Evolutionary conservation across 2,797 vertebrate genomes (phyloP).

Genomic region (Leptoclinus maculatus): DNA sequence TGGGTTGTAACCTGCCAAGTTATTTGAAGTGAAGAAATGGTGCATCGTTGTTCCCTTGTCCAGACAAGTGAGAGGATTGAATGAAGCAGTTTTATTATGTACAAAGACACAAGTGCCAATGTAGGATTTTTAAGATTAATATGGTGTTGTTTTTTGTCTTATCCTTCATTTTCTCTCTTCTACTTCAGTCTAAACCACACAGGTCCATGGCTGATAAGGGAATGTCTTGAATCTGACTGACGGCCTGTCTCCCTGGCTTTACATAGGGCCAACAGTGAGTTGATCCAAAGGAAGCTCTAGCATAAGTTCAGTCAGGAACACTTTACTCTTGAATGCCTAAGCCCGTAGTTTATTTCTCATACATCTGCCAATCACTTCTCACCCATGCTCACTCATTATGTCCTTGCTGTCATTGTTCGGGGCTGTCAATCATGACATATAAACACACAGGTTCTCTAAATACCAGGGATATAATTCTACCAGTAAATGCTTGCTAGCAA

Average conservation of each 20-base stretch:
- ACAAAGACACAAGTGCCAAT: slow-evolving; percentile 1
- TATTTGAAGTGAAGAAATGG: slow-evolving; percentile 21
- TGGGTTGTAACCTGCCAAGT: slow-evolving; percentile 55
- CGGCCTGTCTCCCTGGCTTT: slow-evolving; percentile 27
- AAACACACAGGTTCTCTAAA: slow-evolving; percentile 12
- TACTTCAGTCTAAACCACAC: not conserved
- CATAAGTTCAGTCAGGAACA: no score
- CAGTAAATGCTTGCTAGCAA: not conserved
- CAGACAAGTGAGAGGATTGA: not conserved
- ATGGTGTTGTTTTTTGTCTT: not conserved
- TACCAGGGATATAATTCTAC: not conserved
- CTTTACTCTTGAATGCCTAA: no score
- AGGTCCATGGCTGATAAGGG: slow-evolving; percentile 1
- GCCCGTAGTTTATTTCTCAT: no score
- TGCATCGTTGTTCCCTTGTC: slow-evolving; percentile 10
- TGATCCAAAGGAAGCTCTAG: slow-evolving; percentile 11
- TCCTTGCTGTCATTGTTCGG: no score
- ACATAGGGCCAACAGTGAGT: no score
- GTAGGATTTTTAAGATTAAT: not conserved
- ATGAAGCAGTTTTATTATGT: not conserved
- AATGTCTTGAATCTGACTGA: slow-evolving; percentile 19
- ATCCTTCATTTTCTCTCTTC: not conserved
- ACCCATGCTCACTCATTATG: no score
- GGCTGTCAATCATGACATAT: not conserved
- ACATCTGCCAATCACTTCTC: no score